Evolutionary conservation across 1,140 invertebrate genomes (phyloP).

Genomic region (Drosophila simulans): DNA sequence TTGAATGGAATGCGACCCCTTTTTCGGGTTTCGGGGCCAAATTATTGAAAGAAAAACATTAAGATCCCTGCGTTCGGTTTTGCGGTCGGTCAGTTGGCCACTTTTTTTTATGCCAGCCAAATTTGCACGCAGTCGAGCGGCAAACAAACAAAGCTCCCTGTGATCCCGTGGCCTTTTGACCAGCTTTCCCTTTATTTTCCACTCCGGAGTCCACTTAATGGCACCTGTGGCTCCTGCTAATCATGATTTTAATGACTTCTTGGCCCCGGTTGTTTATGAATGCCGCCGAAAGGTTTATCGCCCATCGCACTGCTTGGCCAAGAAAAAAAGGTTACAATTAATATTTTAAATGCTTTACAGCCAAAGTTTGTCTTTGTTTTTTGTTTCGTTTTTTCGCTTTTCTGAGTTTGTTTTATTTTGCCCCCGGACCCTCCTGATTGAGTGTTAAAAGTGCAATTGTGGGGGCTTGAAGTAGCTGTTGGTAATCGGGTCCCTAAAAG

Average conservation of each 20-base stretch:
- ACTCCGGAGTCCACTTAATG: constrained; percentile 56
- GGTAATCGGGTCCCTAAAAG: too few relatives aligned
- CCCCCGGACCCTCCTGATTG: background rate
- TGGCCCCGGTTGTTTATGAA: constrained; percentile 32
- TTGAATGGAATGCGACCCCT: background rate
- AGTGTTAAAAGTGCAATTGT: constrained; percentile 11
- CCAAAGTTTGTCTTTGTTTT: constrained; percentile 32
- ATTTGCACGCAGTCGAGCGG: constrained; percentile 24
- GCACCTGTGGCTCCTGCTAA: constrained; percentile 72
- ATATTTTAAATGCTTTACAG: constrained; percentile 74
- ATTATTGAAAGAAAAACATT: constrained; percentile 76
- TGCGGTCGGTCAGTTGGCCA: constrained; percentile 60
- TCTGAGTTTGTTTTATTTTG: background rate
- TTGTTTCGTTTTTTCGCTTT: background rate
- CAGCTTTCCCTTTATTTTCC: background rate
- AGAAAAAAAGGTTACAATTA: constrained; percentile 51
- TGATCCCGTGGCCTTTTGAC: constrained; percentile 9
- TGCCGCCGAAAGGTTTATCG: constrained; percentile 59
- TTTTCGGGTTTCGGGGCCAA: constrained; percentile 17
- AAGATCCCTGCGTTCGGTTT: constrained; percentile 24
- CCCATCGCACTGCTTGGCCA: constrained; percentile 1
- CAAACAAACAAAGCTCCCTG: constrained; percentile 32
- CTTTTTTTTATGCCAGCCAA: constrained; percentile 13
- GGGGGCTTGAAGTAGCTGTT: background rate
- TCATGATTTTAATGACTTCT: constrained; percentile 72